These are phyloP conservation scores for Propithecus deckenii DNA, from an alignment of 2,797 vertebrate genomes.

Conservation along the genomic window DNA sequence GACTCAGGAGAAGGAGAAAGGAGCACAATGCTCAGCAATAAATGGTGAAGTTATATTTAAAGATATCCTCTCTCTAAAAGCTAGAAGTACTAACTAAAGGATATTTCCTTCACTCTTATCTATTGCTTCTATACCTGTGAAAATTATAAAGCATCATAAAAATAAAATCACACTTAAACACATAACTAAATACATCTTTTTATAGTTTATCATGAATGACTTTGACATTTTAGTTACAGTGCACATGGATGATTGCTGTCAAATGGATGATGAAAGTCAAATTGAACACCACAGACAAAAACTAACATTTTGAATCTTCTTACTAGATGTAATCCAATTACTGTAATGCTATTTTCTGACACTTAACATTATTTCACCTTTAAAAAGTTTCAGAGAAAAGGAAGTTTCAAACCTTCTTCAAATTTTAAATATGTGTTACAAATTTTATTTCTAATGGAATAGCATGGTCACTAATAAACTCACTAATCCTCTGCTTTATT, in stretches of 20 bases:
- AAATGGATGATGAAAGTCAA: slow-evolving; percentile 43
- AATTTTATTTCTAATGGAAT: slow-evolving; percentile 62
- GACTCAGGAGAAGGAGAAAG: slow-evolving; percentile 1
- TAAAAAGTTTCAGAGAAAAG: slow-evolving; percentile 65
- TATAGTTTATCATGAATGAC: neutral
- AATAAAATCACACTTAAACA: neutral
- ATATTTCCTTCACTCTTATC: neutral
- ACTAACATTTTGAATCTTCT: slow-evolving; percentile 30
- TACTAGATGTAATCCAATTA: slow-evolving; percentile 36
- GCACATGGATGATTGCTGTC: neutral
- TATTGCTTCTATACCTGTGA: neutral
- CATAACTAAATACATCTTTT: slow-evolving; percentile 26
- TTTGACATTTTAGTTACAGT: slow-evolving; percentile 42
- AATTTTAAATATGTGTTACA: slow-evolving; percentile 59
- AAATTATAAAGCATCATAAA: slow-evolving; percentile 29
- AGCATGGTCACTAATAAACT: neutral
- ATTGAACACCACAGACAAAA: neutral
- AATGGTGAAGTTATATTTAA: neutral
- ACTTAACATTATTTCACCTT: slow-evolving; percentile 65
- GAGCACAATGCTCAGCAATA: neutral
- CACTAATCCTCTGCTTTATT: neutral
- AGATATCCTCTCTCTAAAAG: slow-evolving; percentile 7
- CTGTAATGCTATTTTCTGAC: slow-evolving; percentile 23
- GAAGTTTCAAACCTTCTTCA: slow-evolving; percentile 35
- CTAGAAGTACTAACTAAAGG: slow-evolving; percentile 6